Evolutionary conservation across 2,888 invertebrate species (phyloP), one percentile per base, ranked within the genome.

Genomic region (Drosophila tripunctata): DNA sequence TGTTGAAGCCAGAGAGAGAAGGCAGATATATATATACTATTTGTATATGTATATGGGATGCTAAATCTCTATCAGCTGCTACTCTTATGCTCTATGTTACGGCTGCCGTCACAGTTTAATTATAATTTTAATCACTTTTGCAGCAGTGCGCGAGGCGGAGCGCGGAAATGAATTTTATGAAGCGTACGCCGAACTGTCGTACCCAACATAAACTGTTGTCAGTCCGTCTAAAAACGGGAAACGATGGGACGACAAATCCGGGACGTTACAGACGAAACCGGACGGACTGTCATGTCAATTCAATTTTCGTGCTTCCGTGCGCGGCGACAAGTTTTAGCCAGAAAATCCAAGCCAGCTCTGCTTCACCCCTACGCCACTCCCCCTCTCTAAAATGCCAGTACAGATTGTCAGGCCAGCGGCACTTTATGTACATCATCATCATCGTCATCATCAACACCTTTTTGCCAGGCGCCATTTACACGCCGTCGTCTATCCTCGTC

Each of bases 241-340:
- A 12, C 14, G 38, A 36, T 3, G 27, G 33, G 40, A 36, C 27
- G 24, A 38, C 43, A 44, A 38, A 22, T 12, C 10, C 38, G 38
- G n/a, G 19, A 27, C 43, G 45, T 40, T 10, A 14, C 41, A 15
- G 51, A 38, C 31, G 8, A 15, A 24, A 54, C 51, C 81, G 41
- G 52, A 70, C 83, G 48, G 87, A 78, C 87, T 82, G 85, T 82
- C 83, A 88, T 78, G 84, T 84, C 84, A 84, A 88, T 84, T 86
- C 88, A 84, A 84, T 84, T 84, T 84, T 82, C 83, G 80, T 78
- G 88, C 88, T 86, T 84, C 86, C 88, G 84, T 86, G 86, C 88
- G 86, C 86, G 81, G 87, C 81, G 81, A 82, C 81, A 82, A 82
- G 81, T 87, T 82, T 82, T 82, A 82, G 87, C 72, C 87, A 75